Evolutionary conservation across 2,888 invertebrate species (phyloP).

Genomic region (Hirtodrosophila alboralis): DNA sequence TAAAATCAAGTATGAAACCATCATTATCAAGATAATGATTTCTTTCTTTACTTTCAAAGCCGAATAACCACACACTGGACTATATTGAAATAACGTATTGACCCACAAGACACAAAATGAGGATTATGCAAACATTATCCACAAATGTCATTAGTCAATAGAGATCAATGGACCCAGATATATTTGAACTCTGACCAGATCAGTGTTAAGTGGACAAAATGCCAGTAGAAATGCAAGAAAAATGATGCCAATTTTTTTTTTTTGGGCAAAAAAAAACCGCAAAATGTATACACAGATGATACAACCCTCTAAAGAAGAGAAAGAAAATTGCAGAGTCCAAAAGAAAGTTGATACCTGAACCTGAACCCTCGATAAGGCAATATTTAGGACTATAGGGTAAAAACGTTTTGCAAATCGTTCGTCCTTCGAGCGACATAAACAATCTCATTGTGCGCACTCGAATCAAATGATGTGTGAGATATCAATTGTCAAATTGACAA

Average conservation of each 20-base stretch:
- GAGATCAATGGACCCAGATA: constrained; percentile 60
- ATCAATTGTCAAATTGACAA: constrained; percentile 81
- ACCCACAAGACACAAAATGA: constrained; percentile 55
- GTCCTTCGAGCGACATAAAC: constrained; percentile 71
- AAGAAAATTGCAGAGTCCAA: constrained; percentile 18
- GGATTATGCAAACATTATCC: constrained; percentile 67
- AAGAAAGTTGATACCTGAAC: constrained; percentile 58
- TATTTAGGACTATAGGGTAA: constrained; percentile 21
- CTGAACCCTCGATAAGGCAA: constrained; percentile 19
- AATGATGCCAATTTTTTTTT: constrained; percentile 55
- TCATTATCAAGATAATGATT: background rate
- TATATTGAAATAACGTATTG: constrained; percentile 41
- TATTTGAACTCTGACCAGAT: constrained; percentile 75
- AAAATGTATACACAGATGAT: constrained; percentile 46
- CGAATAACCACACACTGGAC: constrained; percentile 37
- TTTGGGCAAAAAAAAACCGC: constrained; percentile 54
- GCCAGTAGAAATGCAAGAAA: constrained; percentile 65
- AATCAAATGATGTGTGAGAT: constrained; percentile 81
- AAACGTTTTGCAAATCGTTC: constrained; percentile 33
- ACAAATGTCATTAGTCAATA: constrained; percentile 63
- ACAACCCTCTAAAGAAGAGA: constrained; percentile 30
- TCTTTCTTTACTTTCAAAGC: background rate
- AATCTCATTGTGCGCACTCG: constrained; percentile 80
- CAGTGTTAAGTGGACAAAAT: constrained; percentile 58
- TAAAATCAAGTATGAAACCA: background rate